phyloP scores from a whole-genome alignment of 1,140 invertebrate species.

The Drosophila tristis region DNA sequence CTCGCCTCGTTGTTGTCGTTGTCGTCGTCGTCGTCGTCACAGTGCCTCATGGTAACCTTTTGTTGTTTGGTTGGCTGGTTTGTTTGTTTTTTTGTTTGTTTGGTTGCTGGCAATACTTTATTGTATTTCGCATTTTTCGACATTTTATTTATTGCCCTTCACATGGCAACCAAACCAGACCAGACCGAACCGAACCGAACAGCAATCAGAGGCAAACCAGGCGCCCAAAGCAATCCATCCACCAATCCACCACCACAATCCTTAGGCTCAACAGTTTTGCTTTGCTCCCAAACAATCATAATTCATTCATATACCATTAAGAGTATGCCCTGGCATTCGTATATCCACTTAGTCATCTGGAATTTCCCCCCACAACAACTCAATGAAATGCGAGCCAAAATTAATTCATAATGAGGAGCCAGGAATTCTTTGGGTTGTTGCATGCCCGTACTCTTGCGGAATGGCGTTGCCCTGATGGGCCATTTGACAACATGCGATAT shows the following conservation, averaged over 20 bases:
- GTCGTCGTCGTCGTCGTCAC: constrained; percentile 39
- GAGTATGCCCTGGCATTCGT: constrained; percentile 58
- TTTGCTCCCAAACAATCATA: constrained; percentile 57
- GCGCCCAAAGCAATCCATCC: background rate
- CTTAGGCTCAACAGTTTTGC: constrained; percentile 50
- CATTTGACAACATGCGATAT: constrained; percentile 75
- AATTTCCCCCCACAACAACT: background rate
- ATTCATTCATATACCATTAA: constrained; percentile 64
- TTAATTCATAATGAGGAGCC: constrained; percentile 73
- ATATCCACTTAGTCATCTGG: constrained; percentile 58
- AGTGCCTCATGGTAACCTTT: constrained; percentile 31
- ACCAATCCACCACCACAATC: background rate
- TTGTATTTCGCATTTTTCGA: constrained; percentile 79
- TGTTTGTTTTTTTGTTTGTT: constrained; percentile 56
- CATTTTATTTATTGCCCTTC: constrained; percentile 79
- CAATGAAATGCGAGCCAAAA: constrained; percentile 66
- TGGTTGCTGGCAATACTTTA: constrained; percentile 67
- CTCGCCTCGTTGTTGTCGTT: constrained; percentile 43
- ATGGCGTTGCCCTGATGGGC: constrained; percentile 26
- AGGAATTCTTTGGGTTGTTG: constrained; percentile 37
- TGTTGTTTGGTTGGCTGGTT: constrained; percentile 19
- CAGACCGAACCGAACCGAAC: background rate
- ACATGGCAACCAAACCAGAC: constrained; percentile 56
- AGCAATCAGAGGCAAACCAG: background rate
- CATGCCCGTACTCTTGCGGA: constrained; percentile 18